Percentiles rank a stretch among this genome's conserved stretches.
These are phyloP conservation scores for Crotophaga sulcirostris DNA, from an alignment of 2,113 vertebrate species.

Conservation along the genomic window DNA sequence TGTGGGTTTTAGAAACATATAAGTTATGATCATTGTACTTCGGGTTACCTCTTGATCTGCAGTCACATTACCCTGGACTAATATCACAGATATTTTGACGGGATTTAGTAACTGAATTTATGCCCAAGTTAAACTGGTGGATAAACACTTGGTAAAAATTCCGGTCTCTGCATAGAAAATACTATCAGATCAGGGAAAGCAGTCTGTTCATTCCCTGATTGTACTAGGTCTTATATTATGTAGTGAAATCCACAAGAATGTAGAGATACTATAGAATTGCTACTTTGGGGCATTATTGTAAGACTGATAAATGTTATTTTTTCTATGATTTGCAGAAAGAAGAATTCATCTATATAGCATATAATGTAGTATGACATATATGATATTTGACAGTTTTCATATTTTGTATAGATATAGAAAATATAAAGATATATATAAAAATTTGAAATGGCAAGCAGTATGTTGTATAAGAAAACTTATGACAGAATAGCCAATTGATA, in stretches of 20 bases:
- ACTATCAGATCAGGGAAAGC: neutral
- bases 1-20: neutral
- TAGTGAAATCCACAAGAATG: neutral
- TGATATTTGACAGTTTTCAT: neutral
- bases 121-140: constrained; percentile 25
- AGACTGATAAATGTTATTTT: neutral
- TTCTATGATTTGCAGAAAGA: neutral
- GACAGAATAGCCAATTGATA: constrained; percentile 21
- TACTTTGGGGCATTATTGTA: neutral
- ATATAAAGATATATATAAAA: neutral
- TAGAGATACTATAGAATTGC: neutral
- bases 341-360: neutral
- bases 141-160: constrained; percentile 35
- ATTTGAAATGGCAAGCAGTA: constrained; percentile 26
- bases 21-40: neutral
- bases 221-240: constrained; percentile 21
- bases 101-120: constrained; percentile 3
- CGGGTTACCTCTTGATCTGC: neutral
- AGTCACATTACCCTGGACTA: constrained; percentile 5
- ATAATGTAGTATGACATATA: neutral
- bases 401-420: neutral
- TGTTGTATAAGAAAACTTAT: constrained; percentile 36
- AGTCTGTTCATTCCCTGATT: constrained; percentile 26
- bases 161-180: neutral
- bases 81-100: constrained; percentile 30